These are phyloP conservation scores for Drosophila biarmipes DNA, from an alignment of 1,140 invertebrate species.

Conservation along the genomic window DNA sequence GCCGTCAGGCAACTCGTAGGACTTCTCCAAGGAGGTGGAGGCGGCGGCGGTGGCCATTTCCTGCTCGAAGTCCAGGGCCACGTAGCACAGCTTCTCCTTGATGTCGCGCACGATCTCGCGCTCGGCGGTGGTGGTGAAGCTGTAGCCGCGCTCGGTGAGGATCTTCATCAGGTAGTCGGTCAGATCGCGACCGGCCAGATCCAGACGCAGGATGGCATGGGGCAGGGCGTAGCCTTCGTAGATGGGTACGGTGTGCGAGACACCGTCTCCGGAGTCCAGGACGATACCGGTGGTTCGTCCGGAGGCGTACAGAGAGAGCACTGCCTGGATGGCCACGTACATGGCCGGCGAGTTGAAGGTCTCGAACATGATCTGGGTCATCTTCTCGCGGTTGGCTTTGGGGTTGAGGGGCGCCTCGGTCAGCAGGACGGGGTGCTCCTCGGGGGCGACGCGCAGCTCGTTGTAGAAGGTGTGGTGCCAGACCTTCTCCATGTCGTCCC, in stretches of 20 bases:
- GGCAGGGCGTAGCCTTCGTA: slow-evolving; percentile 92
- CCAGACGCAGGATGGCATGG: slow-evolving; percentile 94
- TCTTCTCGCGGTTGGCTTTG: slow-evolving; percentile 93
- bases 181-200: slow-evolving; percentile 95
- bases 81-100: slow-evolving; percentile 94
- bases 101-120: slow-evolving; percentile 94
- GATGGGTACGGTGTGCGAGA: slow-evolving; percentile 94
- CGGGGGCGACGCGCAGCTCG: slow-evolving; percentile 95
- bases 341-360: slow-evolving; percentile 92
- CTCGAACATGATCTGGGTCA: slow-evolving; percentile 94
- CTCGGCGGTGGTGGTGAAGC: slow-evolving; percentile 90
- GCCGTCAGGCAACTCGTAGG: slow-evolving; percentile 94
- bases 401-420: slow-evolving; percentile 95
- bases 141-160: slow-evolving; percentile 92
- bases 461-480: slow-evolving; percentile 94
- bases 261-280: slow-evolving; percentile 93
- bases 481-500: slow-evolving; percentile 94
- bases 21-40: slow-evolving; percentile 93
- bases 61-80: slow-evolving; percentile 93
- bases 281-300: slow-evolving; percentile 95
- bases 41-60: slow-evolving; percentile 94
- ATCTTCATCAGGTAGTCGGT: slow-evolving; percentile 95
- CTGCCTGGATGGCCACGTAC: slow-evolving; percentile 91
- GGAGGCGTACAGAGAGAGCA: slow-evolving; percentile 92
- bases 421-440: slow-evolving; percentile 94